phyloP scores from a whole-genome alignment of 2,797 vertebrate genomes.

The Liasis olivaceus region DNA sequence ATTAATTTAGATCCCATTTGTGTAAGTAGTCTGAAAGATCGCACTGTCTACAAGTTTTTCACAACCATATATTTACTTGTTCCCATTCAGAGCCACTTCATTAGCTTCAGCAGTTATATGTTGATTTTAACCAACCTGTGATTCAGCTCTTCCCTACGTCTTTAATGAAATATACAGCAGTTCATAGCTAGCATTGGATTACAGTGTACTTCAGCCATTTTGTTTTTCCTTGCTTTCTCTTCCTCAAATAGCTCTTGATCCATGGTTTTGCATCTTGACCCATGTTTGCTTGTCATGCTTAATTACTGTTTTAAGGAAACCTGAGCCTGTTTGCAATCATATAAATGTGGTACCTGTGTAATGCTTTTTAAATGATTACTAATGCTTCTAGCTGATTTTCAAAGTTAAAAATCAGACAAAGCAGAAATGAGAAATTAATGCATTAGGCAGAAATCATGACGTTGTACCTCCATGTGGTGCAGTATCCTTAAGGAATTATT shows the following conservation, averaged over 20 bases:
- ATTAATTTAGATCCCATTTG: not conserved
- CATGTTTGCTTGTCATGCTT: slow-evolving; percentile 33
- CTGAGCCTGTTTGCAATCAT: not conserved
- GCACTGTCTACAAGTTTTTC: not conserved
- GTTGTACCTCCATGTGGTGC: not conserved
- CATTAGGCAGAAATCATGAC: not conserved
- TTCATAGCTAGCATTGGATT: slow-evolving; percentile 9
- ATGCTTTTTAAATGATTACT: not conserved
- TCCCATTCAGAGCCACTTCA: not conserved
- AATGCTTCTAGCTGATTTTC: not conserved
- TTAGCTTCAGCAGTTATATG: not conserved
- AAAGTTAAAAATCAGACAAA: not conserved
- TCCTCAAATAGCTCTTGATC: slow-evolving; percentile 1
- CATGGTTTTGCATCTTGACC: slow-evolving; percentile 19
- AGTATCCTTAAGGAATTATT: not conserved
- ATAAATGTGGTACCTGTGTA: not conserved
- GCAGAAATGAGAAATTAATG: not conserved
- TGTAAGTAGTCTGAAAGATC: not conserved
- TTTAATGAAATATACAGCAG: not conserved
- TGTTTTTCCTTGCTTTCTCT: slow-evolving; percentile 21
- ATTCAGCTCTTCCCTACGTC: slow-evolving; percentile 4
- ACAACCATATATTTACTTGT: rapidly evolving
- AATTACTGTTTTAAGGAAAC: not conserved
- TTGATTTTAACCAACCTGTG: slow-evolving; percentile 12
- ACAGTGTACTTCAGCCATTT: rapidly evolving